These are phyloP conservation scores for Cephus sareptanus DNA, from an alignment of 2,888 invertebrate species.

Conservation along the genomic window DNA sequence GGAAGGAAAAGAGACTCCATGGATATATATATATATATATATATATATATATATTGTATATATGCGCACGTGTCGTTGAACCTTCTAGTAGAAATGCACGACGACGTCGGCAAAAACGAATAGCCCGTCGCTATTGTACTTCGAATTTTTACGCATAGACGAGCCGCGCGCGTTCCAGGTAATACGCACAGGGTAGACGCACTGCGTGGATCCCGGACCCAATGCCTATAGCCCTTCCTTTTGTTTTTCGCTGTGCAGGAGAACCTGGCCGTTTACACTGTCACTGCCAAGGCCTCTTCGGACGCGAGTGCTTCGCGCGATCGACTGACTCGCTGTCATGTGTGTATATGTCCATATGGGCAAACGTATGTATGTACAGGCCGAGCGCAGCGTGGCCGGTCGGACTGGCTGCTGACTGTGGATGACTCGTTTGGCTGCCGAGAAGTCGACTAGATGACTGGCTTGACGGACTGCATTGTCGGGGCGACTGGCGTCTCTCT, in stretches of 20 bases:
- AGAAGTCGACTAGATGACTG: constrained; percentile 11
- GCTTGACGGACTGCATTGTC: constrained; percentile 32
- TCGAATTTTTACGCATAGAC: background rate
- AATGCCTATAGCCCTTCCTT: background rate
- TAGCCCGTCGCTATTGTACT: background rate
- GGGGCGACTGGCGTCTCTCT: constrained; percentile 27
- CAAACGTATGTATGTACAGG: constrained; percentile 13
- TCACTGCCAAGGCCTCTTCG: constrained; percentile 37
- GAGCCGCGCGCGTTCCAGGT: background rate
- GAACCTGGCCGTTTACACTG: constrained; percentile 7
- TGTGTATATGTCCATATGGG: background rate
- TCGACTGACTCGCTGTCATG: background rate
- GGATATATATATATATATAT: background rate
- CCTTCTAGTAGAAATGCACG: background rate
- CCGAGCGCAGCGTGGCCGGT: constrained; percentile 11
- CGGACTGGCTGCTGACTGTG: constrained; percentile 6
- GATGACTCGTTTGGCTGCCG: background rate
- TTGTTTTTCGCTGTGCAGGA: background rate
- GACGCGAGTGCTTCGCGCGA: background rate
- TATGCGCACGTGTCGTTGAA: background rate
- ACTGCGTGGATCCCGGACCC: background rate
- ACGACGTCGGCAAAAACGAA: background rate
- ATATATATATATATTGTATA: background rate
- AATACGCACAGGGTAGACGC: background rate
- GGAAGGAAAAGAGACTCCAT: background rate